A percentile compares a stretch with the other conserved stretches of the same genome.
phyloP scores from a whole-genome alignment of 1,140 invertebrate species.

The Drosophila miranda region DNA sequence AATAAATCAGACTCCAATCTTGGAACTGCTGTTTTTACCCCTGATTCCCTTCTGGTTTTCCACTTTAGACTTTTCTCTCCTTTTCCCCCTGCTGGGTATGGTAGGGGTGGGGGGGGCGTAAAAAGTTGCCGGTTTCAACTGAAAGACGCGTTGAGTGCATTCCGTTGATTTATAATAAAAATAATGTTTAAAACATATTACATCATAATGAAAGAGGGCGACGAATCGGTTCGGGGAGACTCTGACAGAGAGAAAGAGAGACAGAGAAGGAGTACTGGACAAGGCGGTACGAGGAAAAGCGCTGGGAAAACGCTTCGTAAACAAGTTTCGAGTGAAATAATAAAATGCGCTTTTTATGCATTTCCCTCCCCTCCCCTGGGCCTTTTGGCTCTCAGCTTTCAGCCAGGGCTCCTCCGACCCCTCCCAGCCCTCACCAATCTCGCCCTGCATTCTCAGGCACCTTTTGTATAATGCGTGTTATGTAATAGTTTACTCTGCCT shows the following conservation, averaged over 20 bases:
- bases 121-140: constrained; percentile 59
- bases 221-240: constrained; percentile 11
- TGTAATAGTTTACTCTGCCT: constrained; percentile 66
- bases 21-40: constrained; percentile 1
- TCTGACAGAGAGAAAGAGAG: too few relatives aligned
- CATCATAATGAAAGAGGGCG: constrained; percentile 65
- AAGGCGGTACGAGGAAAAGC: not conserved
- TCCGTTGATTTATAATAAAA: constrained; percentile 77
- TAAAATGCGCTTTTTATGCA: constrained; percentile 78
- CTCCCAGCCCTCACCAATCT: not conserved
- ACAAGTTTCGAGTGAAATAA: constrained; percentile 78
- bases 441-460: constrained; percentile 11
- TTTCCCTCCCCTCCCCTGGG: constrained; percentile 26
- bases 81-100: constrained; percentile 12
- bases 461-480: constrained; percentile 66
- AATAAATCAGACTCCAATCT: constrained; percentile 63
- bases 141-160: constrained; percentile 65
- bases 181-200: constrained; percentile 78
- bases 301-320: constrained; percentile 54
- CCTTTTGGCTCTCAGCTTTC: not conserved
- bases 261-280: too few relatives aligned
- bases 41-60: constrained; percentile 17
- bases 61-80: constrained; percentile 14
- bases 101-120: not conserved
- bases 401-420: not conserved